These are phyloP conservation scores for Mormoops blainvillei DNA, from an alignment of 2,113 vertebrate species.

Conservation along the genomic window DNA sequence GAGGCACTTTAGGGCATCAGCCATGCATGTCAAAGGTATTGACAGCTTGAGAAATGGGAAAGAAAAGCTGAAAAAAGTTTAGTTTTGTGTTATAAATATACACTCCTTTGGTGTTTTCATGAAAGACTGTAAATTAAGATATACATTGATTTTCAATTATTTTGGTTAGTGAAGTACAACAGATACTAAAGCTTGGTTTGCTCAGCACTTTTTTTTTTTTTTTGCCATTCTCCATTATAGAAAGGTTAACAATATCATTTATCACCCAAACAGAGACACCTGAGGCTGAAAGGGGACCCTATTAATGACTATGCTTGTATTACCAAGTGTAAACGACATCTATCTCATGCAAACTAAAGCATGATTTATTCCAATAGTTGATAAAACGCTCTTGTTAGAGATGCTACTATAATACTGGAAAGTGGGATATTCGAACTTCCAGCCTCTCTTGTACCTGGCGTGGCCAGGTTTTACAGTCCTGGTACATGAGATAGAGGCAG, in stretches of 20 bases:
- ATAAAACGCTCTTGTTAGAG: background rate
- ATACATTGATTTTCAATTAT: constrained; percentile 56
- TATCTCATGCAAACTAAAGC: background rate
- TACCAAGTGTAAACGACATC: background rate
- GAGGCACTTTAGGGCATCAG: background rate
- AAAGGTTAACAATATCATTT: background rate
- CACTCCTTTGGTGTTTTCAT: background rate
- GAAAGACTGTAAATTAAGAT: constrained; percentile 44
- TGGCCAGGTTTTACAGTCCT: background rate
- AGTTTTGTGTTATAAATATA: background rate
- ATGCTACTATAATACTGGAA: background rate
- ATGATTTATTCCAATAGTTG: background rate
- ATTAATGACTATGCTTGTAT: background rate
- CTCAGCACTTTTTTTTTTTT: background rate
- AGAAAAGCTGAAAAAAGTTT: background rate
- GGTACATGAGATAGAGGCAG: background rate
- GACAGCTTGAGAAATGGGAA: background rate
- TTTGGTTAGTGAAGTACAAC: constrained; percentile 21
- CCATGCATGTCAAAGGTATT: background rate
- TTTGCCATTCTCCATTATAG: background rate
- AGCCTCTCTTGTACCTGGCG: accelerated
- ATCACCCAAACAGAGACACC: background rate
- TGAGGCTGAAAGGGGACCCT: background rate
- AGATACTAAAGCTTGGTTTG: constrained; percentile 12
- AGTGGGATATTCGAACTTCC: background rate